Evolutionary conservation across 2,113 vertebrate species (phyloP).

Genomic region (Terrapene triunguis): DNA sequence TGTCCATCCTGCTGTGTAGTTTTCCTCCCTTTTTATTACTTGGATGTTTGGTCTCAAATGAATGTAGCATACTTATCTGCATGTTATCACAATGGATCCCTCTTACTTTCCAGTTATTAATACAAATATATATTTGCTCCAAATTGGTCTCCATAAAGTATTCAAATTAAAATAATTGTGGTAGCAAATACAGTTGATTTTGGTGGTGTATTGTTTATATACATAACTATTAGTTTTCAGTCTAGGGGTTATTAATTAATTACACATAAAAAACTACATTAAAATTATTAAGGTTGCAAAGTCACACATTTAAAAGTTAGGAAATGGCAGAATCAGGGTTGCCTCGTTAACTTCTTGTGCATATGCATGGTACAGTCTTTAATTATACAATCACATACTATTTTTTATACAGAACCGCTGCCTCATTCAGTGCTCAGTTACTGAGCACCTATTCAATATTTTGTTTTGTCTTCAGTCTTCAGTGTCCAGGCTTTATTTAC

Average conservation of each 20-base stretch:
- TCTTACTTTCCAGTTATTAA: slow-evolving; percentile 38
- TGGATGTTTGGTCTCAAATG: slow-evolving; percentile 45
- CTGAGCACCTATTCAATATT: neutral
- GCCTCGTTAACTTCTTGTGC: neutral
- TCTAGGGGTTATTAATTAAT: slow-evolving; percentile 16
- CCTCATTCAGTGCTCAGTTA: neutral
- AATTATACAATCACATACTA: neutral
- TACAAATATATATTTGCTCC: slow-evolving; percentile 40
- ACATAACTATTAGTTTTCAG: slow-evolving; percentile 36
- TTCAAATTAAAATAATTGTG: slow-evolving; percentile 18
- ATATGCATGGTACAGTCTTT: neutral
- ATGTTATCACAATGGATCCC: slow-evolving; percentile 46
- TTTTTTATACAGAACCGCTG: neutral
- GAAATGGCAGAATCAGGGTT: slow-evolving; percentile 27
- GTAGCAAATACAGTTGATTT: neutral
- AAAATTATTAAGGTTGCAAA: slow-evolving; percentile 17
- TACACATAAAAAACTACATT: slow-evolving; percentile 34
- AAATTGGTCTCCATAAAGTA: slow-evolving; percentile 25
- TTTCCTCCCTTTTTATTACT: slow-evolving; percentile 66
- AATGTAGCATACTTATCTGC: slow-evolving; percentile 60
- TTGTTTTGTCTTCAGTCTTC: neutral
- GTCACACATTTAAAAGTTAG: slow-evolving; percentile 47
- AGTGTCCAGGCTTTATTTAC: neutral
- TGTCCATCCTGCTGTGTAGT: slow-evolving; percentile 54
- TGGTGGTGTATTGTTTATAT: neutral